These are phyloP conservation scores for Cynocephalus volans DNA, from an alignment of 2,113 vertebrate species.

Conservation along the genomic window DNA sequence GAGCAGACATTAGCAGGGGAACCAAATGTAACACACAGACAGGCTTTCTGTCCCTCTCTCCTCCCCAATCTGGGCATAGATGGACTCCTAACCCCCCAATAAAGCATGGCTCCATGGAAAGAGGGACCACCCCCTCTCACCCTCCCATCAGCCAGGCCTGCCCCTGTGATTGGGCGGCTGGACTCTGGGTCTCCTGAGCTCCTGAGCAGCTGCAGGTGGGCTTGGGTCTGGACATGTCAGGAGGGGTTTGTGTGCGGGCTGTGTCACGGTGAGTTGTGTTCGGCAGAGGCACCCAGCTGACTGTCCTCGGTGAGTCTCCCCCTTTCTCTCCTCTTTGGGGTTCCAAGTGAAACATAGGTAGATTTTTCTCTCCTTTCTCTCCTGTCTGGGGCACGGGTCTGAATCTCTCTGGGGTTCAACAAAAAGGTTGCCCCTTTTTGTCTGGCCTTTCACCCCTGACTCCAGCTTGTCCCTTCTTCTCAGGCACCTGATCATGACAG, in stretches of 20 bases:
- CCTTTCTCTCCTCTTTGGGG: neutral
- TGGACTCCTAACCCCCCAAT: neutral
- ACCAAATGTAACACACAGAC: neutral
- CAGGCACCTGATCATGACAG: neutral
- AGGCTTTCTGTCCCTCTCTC: too few relatives aligned
- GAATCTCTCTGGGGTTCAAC: neutral
- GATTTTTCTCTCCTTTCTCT: neutral
- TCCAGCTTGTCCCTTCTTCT: neutral
- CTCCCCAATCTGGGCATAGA: too few relatives aligned
- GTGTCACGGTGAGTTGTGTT: neutral
- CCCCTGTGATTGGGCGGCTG: neutral
- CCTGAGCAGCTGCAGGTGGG: neutral
- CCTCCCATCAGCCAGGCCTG: neutral
- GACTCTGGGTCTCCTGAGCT: accelerated
- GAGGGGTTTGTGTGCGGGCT: neutral
- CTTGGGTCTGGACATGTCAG: neutral
- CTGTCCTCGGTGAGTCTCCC: neutral
- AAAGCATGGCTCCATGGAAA: too few relatives aligned
- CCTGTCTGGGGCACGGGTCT: neutral
- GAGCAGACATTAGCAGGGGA: neutral
- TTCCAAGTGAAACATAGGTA: neutral
- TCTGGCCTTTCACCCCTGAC: too few relatives aligned
- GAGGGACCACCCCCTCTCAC: neutral
- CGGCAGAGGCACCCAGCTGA: accelerated
- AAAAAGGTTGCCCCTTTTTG: too few relatives aligned